Evolutionary conservation across 2,113 vertebrate species (phyloP).

Genomic region (Aix galericulata): DNA sequence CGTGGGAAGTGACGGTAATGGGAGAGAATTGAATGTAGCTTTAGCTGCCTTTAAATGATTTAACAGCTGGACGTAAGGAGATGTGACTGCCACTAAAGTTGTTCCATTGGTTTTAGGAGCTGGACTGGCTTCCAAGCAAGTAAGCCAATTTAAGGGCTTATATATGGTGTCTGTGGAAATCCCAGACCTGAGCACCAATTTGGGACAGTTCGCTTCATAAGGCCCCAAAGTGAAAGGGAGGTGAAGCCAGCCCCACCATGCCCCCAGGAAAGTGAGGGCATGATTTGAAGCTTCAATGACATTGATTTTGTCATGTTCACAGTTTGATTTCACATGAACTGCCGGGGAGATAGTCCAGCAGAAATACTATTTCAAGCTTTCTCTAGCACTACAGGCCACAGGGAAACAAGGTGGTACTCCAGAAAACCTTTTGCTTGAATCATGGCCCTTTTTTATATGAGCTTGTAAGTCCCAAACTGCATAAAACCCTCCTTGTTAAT

Average conservation of each 20-base stretch:
- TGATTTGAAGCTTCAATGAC: neutral
- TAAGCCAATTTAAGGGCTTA: neutral
- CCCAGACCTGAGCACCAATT: fast-evolving
- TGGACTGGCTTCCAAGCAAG: neutral
- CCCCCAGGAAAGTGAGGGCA: fast-evolving
- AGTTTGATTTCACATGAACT: neutral
- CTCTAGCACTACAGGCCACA: neutral
- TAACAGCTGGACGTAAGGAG: conserved; percentile 17
- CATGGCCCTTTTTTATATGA: neutral
- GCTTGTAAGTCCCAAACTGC: neutral
- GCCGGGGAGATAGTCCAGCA: neutral
- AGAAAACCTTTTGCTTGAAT: neutral
- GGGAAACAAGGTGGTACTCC: neutral
- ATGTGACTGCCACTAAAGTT: neutral
- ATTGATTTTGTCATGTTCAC: fast-evolving
- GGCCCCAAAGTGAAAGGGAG: neutral
- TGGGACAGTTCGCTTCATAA: neutral
- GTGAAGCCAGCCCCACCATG: neutral
- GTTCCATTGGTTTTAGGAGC: neutral
- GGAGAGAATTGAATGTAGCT: neutral
- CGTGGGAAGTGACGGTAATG: conserved; percentile 27
- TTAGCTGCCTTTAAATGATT: neutral
- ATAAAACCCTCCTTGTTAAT: neutral
- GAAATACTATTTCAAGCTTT: neutral
- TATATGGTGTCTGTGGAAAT: neutral